phyloP scores from a whole-genome alignment of 2,113 vertebrate genomes.

The Rhea pennata region DNA sequence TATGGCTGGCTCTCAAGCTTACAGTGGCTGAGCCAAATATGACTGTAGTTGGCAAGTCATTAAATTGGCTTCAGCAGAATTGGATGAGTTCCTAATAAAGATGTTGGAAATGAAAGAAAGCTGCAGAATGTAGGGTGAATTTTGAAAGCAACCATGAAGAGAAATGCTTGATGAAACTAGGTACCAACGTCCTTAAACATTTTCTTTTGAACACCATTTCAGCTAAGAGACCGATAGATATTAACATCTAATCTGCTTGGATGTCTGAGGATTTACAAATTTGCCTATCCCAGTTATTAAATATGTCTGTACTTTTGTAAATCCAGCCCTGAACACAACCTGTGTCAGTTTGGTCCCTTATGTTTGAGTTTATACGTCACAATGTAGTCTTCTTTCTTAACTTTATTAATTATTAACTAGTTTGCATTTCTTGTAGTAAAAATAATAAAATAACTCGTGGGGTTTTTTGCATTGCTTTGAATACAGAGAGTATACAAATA shows the following conservation, averaged over 20 bases:
- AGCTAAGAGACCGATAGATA: neutral
- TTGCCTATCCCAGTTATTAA: neutral
- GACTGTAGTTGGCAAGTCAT: neutral
- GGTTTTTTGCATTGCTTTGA: neutral
- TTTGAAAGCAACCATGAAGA: neutral
- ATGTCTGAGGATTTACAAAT: neutral
- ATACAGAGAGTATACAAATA: neutral
- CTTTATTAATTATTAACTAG: neutral
- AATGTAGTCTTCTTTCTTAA: neutral
- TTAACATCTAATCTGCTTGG: neutral
- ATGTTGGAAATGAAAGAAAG: neutral
- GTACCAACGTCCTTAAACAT: neutral
- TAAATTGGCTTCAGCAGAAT: fast-evolving
- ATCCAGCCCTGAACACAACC: neutral
- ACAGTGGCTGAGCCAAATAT: neutral
- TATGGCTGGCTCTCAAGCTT: neutral
- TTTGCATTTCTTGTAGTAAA: neutral
- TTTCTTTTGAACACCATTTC: neutral
- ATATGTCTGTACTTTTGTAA: neutral
- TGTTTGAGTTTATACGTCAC: neutral
- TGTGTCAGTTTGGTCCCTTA: neutral
- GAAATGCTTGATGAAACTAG: neutral
- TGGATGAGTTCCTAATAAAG: neutral
- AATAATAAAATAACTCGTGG: neutral
- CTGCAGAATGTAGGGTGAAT: neutral